Evolutionary conservation across 2,113 vertebrate species (phyloP), one percentile per base, ranked within the genome.

Genomic region (Phalacrocorax brasilianus): DNA sequence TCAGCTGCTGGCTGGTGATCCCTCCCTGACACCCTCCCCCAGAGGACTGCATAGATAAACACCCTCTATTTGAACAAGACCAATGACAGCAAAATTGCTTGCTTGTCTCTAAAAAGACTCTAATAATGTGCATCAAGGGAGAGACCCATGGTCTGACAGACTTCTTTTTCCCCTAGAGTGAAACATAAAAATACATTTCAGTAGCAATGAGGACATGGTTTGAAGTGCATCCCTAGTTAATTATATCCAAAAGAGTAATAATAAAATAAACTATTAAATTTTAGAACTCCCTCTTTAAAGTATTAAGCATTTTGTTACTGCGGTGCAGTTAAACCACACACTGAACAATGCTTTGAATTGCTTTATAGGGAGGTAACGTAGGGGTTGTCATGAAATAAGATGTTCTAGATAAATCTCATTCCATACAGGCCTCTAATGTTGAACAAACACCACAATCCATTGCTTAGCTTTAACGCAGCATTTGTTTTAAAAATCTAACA

Each of bases 61-160:
- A 99, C 97, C 98, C 98, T 98, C 98, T 98, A 96, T 98, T 99
- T 99, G 99, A 99, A 98, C 98, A 99, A 98, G 98, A 98, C 98
- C 99, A 98, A 97, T 98, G 99, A 99, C 99, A 99, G 99, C 98
- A 98, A 99, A 99, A 99, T 98, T 98, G 98, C 98, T 98, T 98
- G 98, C 98, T 99, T 99, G 98, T 99, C 99, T 99, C 98, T 98
- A 98, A 99, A 99, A 99, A 98, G 98, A 98, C 98, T 98, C 98
- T 98, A 99, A 99, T 99, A 99, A 99, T 98, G 98, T 98, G 98
- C 98, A 99, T 98, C 99, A 97, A 98, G 99, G 99, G 99, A 99
- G 97, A 98, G 96, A 98, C 97, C 98, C 95, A 93, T 97, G 97
- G 98, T 98, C 98, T 99, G 98, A 98, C 98, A 98, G 98, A 98